Percentiles rank a stretch among this genome's conserved stretches.
These are phyloP conservation scores for Okapia johnstoni DNA, from an alignment of 2,113 vertebrate species.

Conservation along the genomic window DNA sequence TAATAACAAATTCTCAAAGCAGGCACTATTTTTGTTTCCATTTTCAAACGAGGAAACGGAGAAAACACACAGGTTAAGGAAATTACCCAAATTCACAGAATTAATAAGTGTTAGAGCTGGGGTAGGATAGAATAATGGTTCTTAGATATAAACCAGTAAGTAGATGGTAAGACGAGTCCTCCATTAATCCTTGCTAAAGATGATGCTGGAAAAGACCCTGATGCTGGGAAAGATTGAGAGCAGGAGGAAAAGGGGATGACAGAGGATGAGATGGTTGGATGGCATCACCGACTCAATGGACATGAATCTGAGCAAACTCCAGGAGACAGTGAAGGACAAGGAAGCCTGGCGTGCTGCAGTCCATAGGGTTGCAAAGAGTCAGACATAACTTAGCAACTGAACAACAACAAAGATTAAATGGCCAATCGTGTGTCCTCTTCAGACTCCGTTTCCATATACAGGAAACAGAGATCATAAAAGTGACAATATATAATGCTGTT, in stretches of 20 bases:
- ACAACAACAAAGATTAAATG: background rate
- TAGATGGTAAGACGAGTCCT: background rate
- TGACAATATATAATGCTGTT: background rate
- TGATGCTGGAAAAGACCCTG: background rate
- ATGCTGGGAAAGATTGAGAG: background rate
- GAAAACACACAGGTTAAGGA: background rate
- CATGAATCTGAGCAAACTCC: background rate
- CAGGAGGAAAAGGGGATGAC: background rate
- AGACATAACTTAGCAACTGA: background rate
- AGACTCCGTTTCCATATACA: background rate
- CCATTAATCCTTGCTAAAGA: background rate
- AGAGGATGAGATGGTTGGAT: background rate
- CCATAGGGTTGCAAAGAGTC: background rate
- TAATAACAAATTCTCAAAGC: background rate
- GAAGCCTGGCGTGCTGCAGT: background rate
- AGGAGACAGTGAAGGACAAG: background rate
- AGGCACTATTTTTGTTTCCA: background rate
- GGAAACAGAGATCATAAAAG: background rate
- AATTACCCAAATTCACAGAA: background rate
- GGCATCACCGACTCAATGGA: background rate
- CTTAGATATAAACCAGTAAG: background rate
- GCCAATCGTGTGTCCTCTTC: background rate
- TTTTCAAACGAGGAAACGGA: background rate
- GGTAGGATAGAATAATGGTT: background rate
- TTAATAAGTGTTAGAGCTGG: background rate